A percentile compares a stretch with the other conserved stretches of the same genome.
Evolutionary conservation across 1,140 invertebrate genomes (phyloP).

Genomic region (Drosophila triauraria): DNA sequence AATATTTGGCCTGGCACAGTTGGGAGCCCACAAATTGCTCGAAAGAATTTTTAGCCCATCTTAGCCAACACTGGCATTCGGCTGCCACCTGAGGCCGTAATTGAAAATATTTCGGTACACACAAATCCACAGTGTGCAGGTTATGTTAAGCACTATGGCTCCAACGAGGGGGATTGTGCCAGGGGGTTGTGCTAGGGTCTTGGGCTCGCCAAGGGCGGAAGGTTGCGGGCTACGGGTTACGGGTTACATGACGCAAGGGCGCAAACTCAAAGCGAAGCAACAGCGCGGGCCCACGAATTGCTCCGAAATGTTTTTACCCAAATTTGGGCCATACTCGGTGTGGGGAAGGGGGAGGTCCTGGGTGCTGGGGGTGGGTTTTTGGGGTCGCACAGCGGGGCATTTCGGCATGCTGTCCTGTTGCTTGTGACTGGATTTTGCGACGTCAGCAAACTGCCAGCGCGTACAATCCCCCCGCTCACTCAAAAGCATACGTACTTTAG

Average conservation of each 20-base stretch:
- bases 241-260: slow-evolving; percentile 43
- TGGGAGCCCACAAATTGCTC: slow-evolving; percentile 6
- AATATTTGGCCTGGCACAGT: slow-evolving; percentile 21
- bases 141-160: slow-evolving; percentile 53
- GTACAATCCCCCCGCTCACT: neutral
- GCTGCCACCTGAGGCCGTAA: slow-evolving; percentile 28
- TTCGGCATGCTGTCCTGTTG: slow-evolving; percentile 59
- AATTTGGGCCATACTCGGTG: slow-evolving; percentile 48
- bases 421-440: slow-evolving; percentile 73
- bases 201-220: neutral
- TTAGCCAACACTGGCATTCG: slow-evolving; percentile 30
- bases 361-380: neutral
- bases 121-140: slow-evolving; percentile 65
- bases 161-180: neutral
- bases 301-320: slow-evolving; percentile 51
- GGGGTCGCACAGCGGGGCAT: slow-evolving; percentile 23
- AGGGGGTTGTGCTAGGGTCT: neutral
- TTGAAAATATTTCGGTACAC: slow-evolving; percentile 67
- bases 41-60: slow-evolving; percentile 9
- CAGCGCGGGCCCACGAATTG: slow-evolving; percentile 37
- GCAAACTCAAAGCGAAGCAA: slow-evolving; percentile 67
- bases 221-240: slow-evolving; percentile 31
- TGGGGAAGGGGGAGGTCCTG: neutral
- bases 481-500: neutral
- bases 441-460: slow-evolving; percentile 56